phyloP scores from a whole-genome alignment of 1,140 invertebrate species.

The Rhyzopertha dominica region DNA sequence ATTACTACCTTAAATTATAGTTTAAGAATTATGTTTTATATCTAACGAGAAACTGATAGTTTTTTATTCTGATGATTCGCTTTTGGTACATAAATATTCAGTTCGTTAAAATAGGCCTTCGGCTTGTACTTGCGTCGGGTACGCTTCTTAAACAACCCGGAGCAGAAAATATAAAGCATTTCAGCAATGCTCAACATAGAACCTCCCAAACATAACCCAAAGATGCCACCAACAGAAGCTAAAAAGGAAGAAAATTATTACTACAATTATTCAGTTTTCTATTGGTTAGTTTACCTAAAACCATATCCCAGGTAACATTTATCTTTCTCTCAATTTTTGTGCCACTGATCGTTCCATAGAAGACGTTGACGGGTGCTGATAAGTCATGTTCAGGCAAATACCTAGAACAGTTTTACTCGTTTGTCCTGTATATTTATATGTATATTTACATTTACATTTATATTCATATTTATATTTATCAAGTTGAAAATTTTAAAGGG shows the following conservation, averaged over 20 bases:
- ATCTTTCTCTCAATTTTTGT: conserved; percentile 18
- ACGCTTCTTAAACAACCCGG: conserved; percentile 7
- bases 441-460: too few species aligned
- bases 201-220: conserved; percentile 46
- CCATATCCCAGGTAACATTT: conserved; percentile 14
- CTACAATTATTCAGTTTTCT: background rate
- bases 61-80: too few species aligned
- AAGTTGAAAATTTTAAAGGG: conserved; percentile 4
- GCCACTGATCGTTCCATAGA: conserved; percentile 14
- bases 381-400: conserved; percentile 1
- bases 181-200: conserved; percentile 49
- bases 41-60: too few species aligned
- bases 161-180: conserved; percentile 18
- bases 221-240: conserved; percentile 49
- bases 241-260: conserved; percentile 26
- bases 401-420: conserved; percentile 5
- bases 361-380: conserved; percentile 14
- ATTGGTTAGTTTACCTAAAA: conserved; percentile 18
- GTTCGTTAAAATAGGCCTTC: too few species aligned
- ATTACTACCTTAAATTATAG: too few species aligned
- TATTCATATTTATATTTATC: too few species aligned
- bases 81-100: too few species aligned
- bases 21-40: too few species aligned
- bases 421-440: too few species aligned
- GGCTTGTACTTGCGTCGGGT: conserved; percentile 7